Conservation (phyloP, 30 jellyfish, hydroid and myxozoan genomes). For the Euphysa ruthae region DNA sequence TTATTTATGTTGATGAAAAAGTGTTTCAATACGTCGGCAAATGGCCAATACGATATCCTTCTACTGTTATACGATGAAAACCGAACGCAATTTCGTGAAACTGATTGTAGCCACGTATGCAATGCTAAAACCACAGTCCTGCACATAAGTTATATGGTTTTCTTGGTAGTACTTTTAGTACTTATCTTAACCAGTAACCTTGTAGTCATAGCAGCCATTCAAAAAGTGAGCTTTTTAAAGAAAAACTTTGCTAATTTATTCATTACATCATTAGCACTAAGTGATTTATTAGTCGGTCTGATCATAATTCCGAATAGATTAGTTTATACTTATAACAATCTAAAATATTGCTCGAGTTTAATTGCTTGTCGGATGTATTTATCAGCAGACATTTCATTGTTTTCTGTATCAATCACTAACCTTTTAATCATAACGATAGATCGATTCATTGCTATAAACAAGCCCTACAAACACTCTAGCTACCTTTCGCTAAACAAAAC, state of each 20-base stretch:
- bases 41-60: too few relatives aligned
- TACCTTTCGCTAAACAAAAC: slow-evolving; percentile 42
- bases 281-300: slow-evolving; percentile 65
- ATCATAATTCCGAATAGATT: slow-evolving; percentile 65
- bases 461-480: slow-evolving; percentile 58
- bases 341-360: slow-evolving; percentile 32
- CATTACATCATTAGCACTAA: slow-evolving; percentile 79
- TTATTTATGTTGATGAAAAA: too few relatives aligned
- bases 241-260: slow-evolving; percentile 40
- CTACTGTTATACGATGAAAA: too few relatives aligned
- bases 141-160: too few relatives aligned
- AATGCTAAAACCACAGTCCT: too few relatives aligned
- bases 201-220: too few relatives aligned
- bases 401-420: slow-evolving; percentile 83
- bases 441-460: slow-evolving; percentile 63
- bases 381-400: slow-evolving; percentile 57
- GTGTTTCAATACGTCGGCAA: too few relatives aligned
- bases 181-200: too few relatives aligned
- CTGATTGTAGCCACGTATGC: too few relatives aligned
- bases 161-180: too few relatives aligned
- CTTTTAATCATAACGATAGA: slow-evolving; percentile 73
- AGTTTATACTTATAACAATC: slow-evolving; percentile 35
- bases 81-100: too few relatives aligned
- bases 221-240: too few relatives aligned
- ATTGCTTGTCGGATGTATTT: slow-evolving; percentile 52